These are phyloP conservation scores for Ormia ochracea DNA, from an alignment of 2,888 invertebrate genomes.

Conservation along the genomic window DNA sequence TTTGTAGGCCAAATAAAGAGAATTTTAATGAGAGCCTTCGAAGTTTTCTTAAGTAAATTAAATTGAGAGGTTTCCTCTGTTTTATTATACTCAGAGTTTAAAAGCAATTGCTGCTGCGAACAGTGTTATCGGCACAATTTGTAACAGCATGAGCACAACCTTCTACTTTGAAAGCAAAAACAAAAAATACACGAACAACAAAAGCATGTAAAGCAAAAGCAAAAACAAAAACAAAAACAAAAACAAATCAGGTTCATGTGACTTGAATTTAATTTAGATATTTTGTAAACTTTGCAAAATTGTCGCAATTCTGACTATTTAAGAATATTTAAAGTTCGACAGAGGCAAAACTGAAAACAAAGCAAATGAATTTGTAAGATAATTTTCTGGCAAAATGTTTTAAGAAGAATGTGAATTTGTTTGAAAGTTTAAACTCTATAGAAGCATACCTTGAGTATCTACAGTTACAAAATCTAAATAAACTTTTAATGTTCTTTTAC, in stretches of 20 bases:
- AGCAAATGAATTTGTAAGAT: background rate
- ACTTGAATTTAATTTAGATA: slow-evolving; percentile 28
- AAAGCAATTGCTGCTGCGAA: background rate
- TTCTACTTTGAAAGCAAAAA: background rate
- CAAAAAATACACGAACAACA: background rate
- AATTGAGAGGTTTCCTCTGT: background rate
- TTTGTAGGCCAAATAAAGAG: background rate
- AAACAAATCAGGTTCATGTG: slow-evolving; percentile 23
- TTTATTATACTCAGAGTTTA: background rate
- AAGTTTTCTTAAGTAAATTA: background rate
- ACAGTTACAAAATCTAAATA: background rate
- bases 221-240: background rate
- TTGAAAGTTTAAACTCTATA: background rate
- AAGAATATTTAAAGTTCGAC: slow-evolving; percentile 18
- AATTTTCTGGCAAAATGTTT: background rate
- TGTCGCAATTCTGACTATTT: slow-evolving; percentile 6
- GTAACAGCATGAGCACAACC: slow-evolving; percentile 15
- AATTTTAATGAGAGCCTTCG: too few relatives aligned
- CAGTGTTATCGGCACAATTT: slow-evolving; percentile 13
- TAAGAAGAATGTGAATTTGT: background rate
- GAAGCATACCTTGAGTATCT: background rate
- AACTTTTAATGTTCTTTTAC: background rate
- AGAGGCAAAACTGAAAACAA: background rate
- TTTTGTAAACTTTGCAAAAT: slow-evolving; percentile 15
- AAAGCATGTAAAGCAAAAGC: too few relatives aligned